Base-by-base conservation (phyloP, 2,113 vertebrate species). In the Gymnorhina tibicen region DNA sequence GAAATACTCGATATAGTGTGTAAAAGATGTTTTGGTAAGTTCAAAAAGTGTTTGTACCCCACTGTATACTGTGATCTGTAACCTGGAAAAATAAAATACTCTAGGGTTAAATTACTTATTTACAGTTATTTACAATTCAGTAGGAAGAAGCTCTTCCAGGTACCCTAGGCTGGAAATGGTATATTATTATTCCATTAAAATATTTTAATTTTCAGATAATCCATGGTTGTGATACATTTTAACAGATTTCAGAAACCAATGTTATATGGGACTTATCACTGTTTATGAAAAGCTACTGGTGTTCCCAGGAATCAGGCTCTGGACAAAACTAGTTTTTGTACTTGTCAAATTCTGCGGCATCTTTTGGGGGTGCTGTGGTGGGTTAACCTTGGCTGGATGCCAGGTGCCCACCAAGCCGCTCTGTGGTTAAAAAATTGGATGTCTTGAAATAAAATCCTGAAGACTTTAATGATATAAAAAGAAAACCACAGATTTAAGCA, bases 1-100 rank as follows among this genome's bases (percentile, higher is more conserved):
- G 98, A 99, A 41, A 99, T 99, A 97, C 99, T 99, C 30, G 99
- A 99, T 88, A 97, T 98, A 82, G 98, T 99, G 69, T 99, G 99
- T 97, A 98, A 97, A 94, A 97, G 98, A 73, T 99, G 99, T 97
- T 99, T 99, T 98, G 98, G 99, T 99, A 97, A 93, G 99, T 49
- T 89, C 53, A 72, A 16, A 24, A 47, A 90, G 24, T 62, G 19
- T 81, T 88, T 80, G 52, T 46, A 42, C 56, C 74, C 39, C 6
- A 10, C 33, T 27, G 9, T 44, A 22, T 72, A 24, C 26, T 73
- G 8, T 53, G 33, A 37, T 30, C 35, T 70, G 21, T 87, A 73
- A 82, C 32, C 9, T 88, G 37, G 41, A 69, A 72, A 50, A 80
- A 46, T 15, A 16, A 14, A 70, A n/a, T 82, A 11, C 11, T 39